Conservation (phyloP, 2,888 invertebrate genomes). For the Drosophila sordidula region DNA sequence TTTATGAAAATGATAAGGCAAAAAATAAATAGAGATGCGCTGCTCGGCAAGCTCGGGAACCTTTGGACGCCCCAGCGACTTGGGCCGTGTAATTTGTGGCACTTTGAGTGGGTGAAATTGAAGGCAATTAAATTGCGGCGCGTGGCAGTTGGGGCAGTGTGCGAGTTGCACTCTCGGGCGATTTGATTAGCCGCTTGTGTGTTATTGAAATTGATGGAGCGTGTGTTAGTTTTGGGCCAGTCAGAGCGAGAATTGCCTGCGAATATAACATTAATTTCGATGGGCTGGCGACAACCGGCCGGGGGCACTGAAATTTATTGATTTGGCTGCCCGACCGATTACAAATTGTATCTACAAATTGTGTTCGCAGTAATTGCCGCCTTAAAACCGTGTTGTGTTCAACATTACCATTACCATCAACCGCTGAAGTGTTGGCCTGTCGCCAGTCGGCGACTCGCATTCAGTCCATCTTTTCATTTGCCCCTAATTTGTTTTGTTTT, state of each 20-base stretch:
- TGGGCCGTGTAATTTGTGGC: slow-evolving; percentile 66
- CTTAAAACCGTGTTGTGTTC: slow-evolving; percentile 10
- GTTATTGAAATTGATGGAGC: slow-evolving; percentile 58
- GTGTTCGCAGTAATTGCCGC: slow-evolving; percentile 1
- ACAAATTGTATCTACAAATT: slow-evolving; percentile 36
- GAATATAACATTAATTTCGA: slow-evolving; percentile 52
- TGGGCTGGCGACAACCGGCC: slow-evolving; percentile 29
- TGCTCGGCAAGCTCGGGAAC: neutral
- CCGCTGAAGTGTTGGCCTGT: slow-evolving; percentile 7
- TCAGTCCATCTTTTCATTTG: slow-evolving; percentile 24
- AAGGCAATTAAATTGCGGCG: slow-evolving; percentile 71
- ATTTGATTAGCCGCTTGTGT: slow-evolving; percentile 47
- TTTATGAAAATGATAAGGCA: slow-evolving; percentile 58
- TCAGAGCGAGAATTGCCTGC: slow-evolving; percentile 29
- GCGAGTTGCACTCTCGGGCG: slow-evolving; percentile 15
- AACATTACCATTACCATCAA: slow-evolving; percentile 32
- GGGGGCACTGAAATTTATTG: slow-evolving; percentile 41
- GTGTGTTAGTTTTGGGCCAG: slow-evolving; percentile 16
- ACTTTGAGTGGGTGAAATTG: slow-evolving; percentile 67
- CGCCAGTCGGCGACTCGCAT: slow-evolving; percentile 22
- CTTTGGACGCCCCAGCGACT: slow-evolving; percentile 5
- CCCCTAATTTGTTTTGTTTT: slow-evolving; percentile 46
- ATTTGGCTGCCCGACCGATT: slow-evolving; percentile 44
- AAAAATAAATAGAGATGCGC: slow-evolving; percentile 19
- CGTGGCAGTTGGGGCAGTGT: slow-evolving; percentile 27